Conservation (phyloP, 2,888 invertebrate species). For the Drosophila conformis region DNA sequence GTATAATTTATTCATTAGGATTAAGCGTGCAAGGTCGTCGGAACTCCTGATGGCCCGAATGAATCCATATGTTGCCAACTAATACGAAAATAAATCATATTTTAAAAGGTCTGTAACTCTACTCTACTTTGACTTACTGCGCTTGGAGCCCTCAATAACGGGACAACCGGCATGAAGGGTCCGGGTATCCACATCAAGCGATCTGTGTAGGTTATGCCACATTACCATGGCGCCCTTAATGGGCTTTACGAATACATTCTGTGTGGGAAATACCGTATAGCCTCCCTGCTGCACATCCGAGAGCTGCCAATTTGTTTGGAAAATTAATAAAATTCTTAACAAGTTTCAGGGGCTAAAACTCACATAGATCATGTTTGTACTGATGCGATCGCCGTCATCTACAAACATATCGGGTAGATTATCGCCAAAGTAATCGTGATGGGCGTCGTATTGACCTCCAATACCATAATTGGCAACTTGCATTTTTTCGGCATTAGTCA, state of each 20-base stretch:
- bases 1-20: conserved; percentile 19
- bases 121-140: conserved; percentile 88
- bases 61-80: conserved; percentile 96
- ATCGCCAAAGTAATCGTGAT: conserved; percentile 92
- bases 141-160: conserved; percentile 96
- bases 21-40: conserved; percentile 86
- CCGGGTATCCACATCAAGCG: conserved; percentile 93
- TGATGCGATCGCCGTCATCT: conserved; percentile 89
- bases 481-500: conserved; percentile 94
- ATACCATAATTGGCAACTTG: conserved; percentile 99
- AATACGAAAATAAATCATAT: background rate
- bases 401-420: accelerated
- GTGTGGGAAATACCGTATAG: conserved; percentile 96
- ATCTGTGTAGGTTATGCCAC: conserved; percentile 96
- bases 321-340: background rate
- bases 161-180: conserved; percentile 98
- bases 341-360: conserved; percentile 85
- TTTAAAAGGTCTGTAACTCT: accelerated
- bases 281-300: conserved; percentile 98
- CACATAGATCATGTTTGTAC: conserved; percentile 97
- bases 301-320: conserved; percentile 88
- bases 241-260: conserved; percentile 94
- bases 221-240: conserved; percentile 95
- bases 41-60: conserved; percentile 93
- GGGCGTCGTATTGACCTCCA: conserved; percentile 98